Evolutionary conservation across 2,888 invertebrate genomes (phyloP), one percentile per base, ranked within the genome.

Genomic region (Fissipunctia ypsillon): DNA sequence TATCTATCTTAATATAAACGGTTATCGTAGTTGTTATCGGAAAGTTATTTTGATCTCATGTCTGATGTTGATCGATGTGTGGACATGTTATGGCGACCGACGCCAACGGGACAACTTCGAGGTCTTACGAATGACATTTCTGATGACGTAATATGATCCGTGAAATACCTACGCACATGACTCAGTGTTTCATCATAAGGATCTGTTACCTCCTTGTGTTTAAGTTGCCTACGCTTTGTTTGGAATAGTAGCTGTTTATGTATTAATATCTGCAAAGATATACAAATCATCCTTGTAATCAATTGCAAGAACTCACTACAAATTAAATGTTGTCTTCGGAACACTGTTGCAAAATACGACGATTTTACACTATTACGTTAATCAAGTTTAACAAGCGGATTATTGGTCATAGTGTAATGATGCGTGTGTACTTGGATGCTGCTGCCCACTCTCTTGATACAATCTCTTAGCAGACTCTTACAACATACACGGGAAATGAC

Each of bases 1-100:
- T 64, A 50, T 16, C 35, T 69, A 65, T 76, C 57, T 61, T 50
- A 59, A 56, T 75, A 72, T 67, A 64, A 67, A 57, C 52, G n/a
- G 66, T 81, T 83, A 84, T 83, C 78, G 54, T 50, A 61, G 61
- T 69, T 75, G 80, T 87, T 90, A 90, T 89, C 88, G 71, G 74
- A 43, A 83, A 79, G 85, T 77, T 90, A 90, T 87, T 89, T 89
- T 88, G 84, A 89, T 91, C 89, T 89, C 73, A 63, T 87, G 86
- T 90, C 84, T 90, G 88, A 90, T 90, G 87, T 90, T 93, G 93
- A 93, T 93, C 78, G 92, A 93, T 93, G 88, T 84, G 90, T 92
- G 87, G 82, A 75, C 80, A 78, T 79, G 78, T 81, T 83, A 86
- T 76, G 81, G 77, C 78, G 81, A 50, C 76, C 77, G 81, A 45